These are phyloP conservation scores for Cyprinella venusta DNA, from an alignment of 2,797 vertebrate species.

Conservation along the genomic window DNA sequence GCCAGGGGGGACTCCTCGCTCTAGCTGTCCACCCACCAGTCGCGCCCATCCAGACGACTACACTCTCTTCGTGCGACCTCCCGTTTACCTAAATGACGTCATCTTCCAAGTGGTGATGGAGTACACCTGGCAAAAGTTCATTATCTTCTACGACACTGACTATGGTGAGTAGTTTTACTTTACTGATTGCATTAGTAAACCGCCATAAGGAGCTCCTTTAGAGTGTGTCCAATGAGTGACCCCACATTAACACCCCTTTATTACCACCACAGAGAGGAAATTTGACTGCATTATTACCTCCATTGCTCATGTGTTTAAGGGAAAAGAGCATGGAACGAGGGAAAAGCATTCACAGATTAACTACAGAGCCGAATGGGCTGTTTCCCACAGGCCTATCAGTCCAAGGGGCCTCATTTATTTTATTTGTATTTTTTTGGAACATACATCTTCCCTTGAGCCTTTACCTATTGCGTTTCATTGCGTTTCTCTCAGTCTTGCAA, in stretches of 20 bases:
- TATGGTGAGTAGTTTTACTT: conserved; percentile 83
- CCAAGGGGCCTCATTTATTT: neutral
- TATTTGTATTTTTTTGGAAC: neutral
- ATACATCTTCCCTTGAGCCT: conserved; percentile 11
- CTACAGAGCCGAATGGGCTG: neutral
- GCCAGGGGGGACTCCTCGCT: conserved; percentile 87
- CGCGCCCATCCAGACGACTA: conserved; percentile 89
- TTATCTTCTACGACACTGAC: conserved; percentile 95
- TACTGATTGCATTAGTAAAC: conserved; percentile 7
- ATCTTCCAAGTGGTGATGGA: conserved; percentile 94
- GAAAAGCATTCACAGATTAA: neutral
- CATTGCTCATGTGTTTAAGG: conserved; percentile 24
- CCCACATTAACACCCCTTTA: conserved; percentile 42
- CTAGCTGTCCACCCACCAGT: conserved; percentile 86
- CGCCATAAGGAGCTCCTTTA: neutral
- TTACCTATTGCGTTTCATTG: neutral
- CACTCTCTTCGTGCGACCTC: conserved; percentile 93
- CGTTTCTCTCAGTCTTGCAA: neutral
- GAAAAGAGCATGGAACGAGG: neutral
- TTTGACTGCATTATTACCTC: conserved; percentile 35
- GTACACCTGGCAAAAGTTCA: conserved; percentile 99
- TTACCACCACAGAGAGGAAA: conserved; percentile 15
- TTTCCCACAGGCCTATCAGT: conserved; percentile 3
- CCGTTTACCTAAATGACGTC: conserved; percentile 96
- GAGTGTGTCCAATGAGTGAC: conserved; percentile 29